Conservation (phyloP, 2,888 invertebrate species). For the Drosophila meridionalis region DNA sequence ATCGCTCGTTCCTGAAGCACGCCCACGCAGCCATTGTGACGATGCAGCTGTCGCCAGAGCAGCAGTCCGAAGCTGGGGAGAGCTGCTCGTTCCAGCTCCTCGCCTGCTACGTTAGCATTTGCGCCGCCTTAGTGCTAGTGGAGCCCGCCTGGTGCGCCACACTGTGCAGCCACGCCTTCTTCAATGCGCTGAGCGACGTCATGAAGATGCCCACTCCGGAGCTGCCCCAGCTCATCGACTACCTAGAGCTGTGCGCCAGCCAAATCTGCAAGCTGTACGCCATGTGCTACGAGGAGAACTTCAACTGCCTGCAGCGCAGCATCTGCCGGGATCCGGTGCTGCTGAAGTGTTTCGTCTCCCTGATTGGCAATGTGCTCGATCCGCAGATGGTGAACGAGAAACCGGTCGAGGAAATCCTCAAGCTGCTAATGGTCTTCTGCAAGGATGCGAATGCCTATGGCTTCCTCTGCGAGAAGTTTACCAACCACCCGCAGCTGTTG, state of each 20-base stretch:
- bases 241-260: conserved; percentile 65
- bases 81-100: conserved; percentile 72
- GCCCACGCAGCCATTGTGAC: conserved; percentile 32
- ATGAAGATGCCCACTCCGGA: conserved; percentile 55
- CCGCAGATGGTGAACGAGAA: conserved; percentile 9
- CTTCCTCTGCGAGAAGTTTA: conserved; percentile 67
- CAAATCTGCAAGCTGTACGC: conserved; percentile 81
- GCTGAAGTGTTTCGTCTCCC: conserved; percentile 48
- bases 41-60: not conserved
- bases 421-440: conserved; percentile 74
- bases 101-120: conserved; percentile 69
- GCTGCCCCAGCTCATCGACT: not conserved
- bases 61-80: not conserved
- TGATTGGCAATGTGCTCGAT: conserved; percentile 49
- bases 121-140: conserved; percentile 32
- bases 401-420: conserved; percentile 50
- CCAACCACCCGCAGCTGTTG: conserved; percentile 42
- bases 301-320: conserved; percentile 71
- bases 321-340: conserved; percentile 80
- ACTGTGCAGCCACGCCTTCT: conserved; percentile 67
- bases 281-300: conserved; percentile 67
- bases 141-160: conserved; percentile 56
- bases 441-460: conserved; percentile 70
- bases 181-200: conserved; percentile 73
- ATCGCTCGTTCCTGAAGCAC: conserved; percentile 58